A percentile compares a stretch with the other conserved stretches of the same genome.
phyloP scores from a whole-genome alignment of 2,113 vertebrate genomes.

The Phodopus roborovskii region DNA sequence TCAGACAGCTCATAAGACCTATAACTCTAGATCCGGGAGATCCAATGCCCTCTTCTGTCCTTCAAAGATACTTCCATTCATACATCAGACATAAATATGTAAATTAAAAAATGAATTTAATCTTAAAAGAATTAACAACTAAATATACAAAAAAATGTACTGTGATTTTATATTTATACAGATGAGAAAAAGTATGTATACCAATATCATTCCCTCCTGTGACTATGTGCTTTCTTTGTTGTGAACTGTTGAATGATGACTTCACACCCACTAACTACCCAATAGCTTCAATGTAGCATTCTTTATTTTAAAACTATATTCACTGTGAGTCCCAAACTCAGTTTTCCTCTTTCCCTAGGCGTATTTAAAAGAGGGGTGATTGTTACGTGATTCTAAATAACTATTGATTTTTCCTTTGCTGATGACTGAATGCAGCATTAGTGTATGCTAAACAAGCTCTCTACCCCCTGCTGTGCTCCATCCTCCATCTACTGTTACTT shows the following conservation, averaged over 20 bases:
- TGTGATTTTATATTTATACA: not conserved
- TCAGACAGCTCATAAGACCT: not conserved
- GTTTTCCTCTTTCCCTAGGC: not conserved
- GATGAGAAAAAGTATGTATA: not conserved
- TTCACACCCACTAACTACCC: not conserved
- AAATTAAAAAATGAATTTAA: not conserved
- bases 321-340: not conserved
- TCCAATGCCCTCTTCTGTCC: not conserved
- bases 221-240: not conserved
- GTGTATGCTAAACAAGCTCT: accelerated
- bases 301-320: not conserved
- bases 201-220: too few species aligned
- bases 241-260: not conserved
- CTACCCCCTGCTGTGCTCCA: not conserved
- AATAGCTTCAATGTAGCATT: too few species aligned
- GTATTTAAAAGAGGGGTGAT: not conserved
- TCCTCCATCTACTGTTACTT: too few species aligned
- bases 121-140: not conserved
- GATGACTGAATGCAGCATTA: accelerated
- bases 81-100: not conserved
- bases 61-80: not conserved
- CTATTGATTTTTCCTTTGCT: not conserved
- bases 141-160: too few species aligned
- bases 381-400: not conserved
- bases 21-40: not conserved